phyloP scores from a whole-genome alignment of 2,888 invertebrate genomes.

The Plagodis pulveraria region DNA sequence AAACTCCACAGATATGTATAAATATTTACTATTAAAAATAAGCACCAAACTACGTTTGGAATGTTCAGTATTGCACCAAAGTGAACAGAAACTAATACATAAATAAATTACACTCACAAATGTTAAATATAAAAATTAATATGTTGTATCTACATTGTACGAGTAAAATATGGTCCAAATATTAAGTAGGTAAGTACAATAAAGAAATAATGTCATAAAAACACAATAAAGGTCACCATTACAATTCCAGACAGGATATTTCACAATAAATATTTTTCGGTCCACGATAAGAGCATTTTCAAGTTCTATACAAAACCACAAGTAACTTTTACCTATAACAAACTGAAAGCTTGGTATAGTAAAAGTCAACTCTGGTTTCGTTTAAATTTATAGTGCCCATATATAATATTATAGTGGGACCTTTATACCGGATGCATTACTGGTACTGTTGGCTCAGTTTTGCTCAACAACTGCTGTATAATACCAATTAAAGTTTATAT shows the following conservation, averaged over 20 bases:
- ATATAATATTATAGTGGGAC: neutral
- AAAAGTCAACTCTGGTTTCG: too few relatives aligned
- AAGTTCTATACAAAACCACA: too few relatives aligned
- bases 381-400: too few relatives aligned
- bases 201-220: constrained; percentile 66
- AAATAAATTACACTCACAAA: constrained; percentile 54
- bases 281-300: too few relatives aligned
- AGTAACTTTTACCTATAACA: too few relatives aligned
- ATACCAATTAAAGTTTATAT: too few relatives aligned
- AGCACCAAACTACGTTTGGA: constrained; percentile 84
- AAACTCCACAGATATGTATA: constrained; percentile 72
- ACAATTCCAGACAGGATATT: constrained; percentile 44
- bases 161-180: constrained; percentile 28
- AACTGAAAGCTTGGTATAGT: too few relatives aligned
- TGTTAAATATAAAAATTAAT: constrained; percentile 18
- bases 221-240: constrained; percentile 82
- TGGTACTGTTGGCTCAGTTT: constrained; percentile 4
- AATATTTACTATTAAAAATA: constrained; percentile 71
- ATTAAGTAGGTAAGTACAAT: constrained; percentile 44
- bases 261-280: neutral
- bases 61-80: constrained; percentile 83
- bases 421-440: neutral
- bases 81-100: constrained; percentile 69
- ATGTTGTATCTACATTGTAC: constrained; percentile 3
- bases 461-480: neutral